Evolutionary conservation across 2,888 invertebrate genomes (phyloP).

Genomic region (Coronaproctus castanopsis): DNA sequence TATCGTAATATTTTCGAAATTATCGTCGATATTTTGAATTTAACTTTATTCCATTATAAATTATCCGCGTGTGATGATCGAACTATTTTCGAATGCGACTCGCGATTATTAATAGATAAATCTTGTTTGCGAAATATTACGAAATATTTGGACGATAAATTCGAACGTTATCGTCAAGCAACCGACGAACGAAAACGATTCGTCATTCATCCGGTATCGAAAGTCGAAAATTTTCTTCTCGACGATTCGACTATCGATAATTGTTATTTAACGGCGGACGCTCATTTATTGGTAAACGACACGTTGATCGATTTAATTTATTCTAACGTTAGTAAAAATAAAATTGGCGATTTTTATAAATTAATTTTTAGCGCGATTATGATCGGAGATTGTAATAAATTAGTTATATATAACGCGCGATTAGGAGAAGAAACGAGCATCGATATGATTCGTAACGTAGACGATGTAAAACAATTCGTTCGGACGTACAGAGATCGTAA

Average conservation of each 20-base stretch:
- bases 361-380: background rate
- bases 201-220: background rate
- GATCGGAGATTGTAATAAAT: background rate
- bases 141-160: background rate
- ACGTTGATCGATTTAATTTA: background rate
- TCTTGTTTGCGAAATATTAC: background rate
- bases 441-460: background rate
- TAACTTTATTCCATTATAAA: background rate
- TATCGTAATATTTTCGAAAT: background rate
- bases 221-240: background rate
- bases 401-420: constrained; percentile 6
- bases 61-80: too few species aligned
- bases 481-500: constrained; percentile 11
- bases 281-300: background rate
- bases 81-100: background rate
- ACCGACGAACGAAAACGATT: background rate
- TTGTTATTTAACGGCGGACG: background rate
- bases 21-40: background rate
- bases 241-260: background rate
- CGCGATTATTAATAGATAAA: background rate
- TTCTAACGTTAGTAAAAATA: background rate
- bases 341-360: background rate
- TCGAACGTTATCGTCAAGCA: too few species aligned
- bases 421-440: constrained; percentile 3
- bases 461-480: background rate